A percentile compares a stretch with the other conserved stretches of the same genome.
phyloP scores from a whole-genome alignment of 2,888 invertebrate genomes.

The Apodemia zela region DNA sequence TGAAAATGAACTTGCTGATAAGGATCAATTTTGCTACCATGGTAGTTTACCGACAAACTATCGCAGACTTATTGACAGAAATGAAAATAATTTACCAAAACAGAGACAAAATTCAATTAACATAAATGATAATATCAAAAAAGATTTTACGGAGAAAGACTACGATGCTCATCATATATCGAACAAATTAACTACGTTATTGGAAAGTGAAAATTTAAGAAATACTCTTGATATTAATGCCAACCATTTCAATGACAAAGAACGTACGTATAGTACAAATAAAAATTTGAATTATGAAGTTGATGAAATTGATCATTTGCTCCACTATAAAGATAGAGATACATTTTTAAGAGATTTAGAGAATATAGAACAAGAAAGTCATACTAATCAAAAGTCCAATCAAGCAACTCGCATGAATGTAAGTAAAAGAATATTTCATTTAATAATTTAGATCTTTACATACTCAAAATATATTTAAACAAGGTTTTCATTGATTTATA shows the following conservation, averaged over 20 bases:
- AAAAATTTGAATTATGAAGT: not conserved
- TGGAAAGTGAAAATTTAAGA: not conserved
- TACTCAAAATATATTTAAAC: too few species aligned
- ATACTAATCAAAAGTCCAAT: not conserved
- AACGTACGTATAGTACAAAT: not conserved
- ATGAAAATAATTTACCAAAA: not conserved
- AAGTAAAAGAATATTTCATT: not conserved
- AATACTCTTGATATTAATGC: not conserved
- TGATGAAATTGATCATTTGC: not conserved
- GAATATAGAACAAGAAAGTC: not conserved
- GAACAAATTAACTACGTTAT: not conserved
- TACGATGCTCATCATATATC: not conserved
- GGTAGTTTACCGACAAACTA: not conserved
- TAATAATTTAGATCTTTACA: not conserved
- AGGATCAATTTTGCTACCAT: not conserved
- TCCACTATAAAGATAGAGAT: slow-evolving; percentile 2
- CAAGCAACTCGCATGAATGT: not conserved
- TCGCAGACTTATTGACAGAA: not conserved
- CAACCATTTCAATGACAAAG: not conserved
- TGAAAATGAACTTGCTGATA: not conserved
- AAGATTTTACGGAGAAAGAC: not conserved
- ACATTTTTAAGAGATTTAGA: not conserved
- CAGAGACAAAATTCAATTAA: not conserved
- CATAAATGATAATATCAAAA: not conserved
- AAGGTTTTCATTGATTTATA: too few species aligned